Evolutionary conservation across 2,888 invertebrate genomes (phyloP).

Genomic region (Saturnia pavonia): DNA sequence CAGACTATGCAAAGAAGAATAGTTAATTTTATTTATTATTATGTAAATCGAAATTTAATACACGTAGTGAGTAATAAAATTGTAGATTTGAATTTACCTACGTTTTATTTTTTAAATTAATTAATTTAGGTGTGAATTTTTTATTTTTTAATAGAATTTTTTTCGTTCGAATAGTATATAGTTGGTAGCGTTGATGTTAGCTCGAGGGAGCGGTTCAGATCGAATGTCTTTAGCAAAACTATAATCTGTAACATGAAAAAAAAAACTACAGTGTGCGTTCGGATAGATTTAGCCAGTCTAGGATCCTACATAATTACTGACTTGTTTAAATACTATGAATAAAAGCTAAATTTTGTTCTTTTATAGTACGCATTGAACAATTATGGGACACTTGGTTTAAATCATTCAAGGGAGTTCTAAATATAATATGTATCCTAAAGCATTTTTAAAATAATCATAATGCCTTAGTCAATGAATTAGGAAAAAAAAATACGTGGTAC

Average conservation of each 20-base stretch:
- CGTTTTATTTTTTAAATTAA: conserved; percentile 55
- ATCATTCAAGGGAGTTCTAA: neutral
- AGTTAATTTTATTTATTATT: conserved; percentile 51
- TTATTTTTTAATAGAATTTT: conserved; percentile 40
- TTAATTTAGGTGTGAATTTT: conserved; percentile 28
- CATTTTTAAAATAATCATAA: neutral
- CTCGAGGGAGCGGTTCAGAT: conserved; percentile 5
- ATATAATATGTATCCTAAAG: neutral
- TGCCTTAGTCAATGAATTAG: neutral
- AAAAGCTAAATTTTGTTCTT: neutral
- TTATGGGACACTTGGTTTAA: no score
- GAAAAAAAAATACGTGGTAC: no score
- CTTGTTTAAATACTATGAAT: neutral
- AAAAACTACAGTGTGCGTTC: neutral
- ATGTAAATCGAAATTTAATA: conserved; percentile 45
- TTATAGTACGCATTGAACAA: neutral
- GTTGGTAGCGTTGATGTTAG: conserved; percentile 17
- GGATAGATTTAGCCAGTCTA: neutral
- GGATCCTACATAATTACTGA: neutral
- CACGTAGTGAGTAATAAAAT: conserved; percentile 9
- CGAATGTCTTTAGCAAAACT: conserved; percentile 3
- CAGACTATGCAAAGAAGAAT: conserved; percentile 5
- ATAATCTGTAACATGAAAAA: neutral
- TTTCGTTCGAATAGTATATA: conserved; percentile 45
- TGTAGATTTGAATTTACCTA: conserved; percentile 57